Evolutionary conservation across 2,113 vertebrate genomes (phyloP).

Genomic region (Paedocypris sp.): DNA sequence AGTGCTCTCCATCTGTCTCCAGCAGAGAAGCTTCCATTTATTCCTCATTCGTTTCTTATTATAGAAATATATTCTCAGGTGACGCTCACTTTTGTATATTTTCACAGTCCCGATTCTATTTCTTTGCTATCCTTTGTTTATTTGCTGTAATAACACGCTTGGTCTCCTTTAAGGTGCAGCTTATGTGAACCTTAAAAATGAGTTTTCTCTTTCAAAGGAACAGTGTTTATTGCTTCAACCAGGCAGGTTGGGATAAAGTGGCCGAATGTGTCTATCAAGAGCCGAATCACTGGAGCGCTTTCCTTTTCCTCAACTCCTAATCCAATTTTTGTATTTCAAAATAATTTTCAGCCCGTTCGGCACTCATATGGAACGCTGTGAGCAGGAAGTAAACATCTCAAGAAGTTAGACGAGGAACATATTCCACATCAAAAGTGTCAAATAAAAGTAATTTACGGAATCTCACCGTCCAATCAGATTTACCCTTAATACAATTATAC

Average conservation of each 20-base stretch:
- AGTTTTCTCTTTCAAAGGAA: conserved; percentile 44
- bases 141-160: conserved; percentile 60
- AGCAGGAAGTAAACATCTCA: too few species aligned
- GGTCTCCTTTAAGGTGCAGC: conserved; percentile 36
- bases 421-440: neutral
- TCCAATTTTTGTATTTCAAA: conserved; percentile 53
- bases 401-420: too few species aligned
- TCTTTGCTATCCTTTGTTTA: conserved; percentile 57
- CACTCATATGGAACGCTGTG: too few species aligned
- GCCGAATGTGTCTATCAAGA: conserved; percentile 44
- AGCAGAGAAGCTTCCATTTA: conserved; percentile 49
- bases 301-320: conserved; percentile 48
- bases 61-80: conserved; percentile 63
- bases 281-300: conserved; percentile 50
- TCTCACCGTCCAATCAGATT: neutral
- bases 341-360: too few species aligned
- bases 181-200: conserved; percentile 48
- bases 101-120: conserved; percentile 57
- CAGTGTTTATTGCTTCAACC: conserved; percentile 61
- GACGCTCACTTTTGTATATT: conserved; percentile 59
- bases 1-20: conserved; percentile 53
- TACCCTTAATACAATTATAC: too few species aligned
- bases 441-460: too few species aligned
- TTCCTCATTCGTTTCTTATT: conserved; percentile 52
- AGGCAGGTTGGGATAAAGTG: conserved; percentile 48